Evolutionary conservation across 64 coral and sea anemone genomes (phyloP), one percentile per base, ranked within the genome.

Genomic region (Stylophora pistillata): DNA sequence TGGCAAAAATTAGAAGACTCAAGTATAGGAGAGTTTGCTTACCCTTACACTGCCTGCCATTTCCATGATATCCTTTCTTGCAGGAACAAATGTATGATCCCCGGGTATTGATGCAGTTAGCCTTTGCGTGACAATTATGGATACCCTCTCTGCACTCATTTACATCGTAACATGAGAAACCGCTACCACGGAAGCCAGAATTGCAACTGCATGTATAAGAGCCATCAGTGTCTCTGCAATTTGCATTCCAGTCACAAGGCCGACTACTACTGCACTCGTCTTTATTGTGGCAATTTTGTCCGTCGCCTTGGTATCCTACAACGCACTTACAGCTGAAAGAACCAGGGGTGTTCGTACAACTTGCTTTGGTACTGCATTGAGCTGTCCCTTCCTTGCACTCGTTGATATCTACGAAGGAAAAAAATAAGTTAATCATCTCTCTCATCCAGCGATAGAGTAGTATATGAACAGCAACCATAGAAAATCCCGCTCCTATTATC

Each of bases 81-180:
- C 85, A 86, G 6, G 62, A 73, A 31, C 84, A 86, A 10, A n/a
- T 29, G 53, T 74, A 87, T 9, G 55, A 74, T 13, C 85, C 85
- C 29, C 27, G 0, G 2, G 66, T 87, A 32, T 87, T 87, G 0
- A 15, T 13, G 20, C 85, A 87, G 26, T n/a, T 15, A 13, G 85
- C 66, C 26, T 87, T 31, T 18, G 15, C 3, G n/a, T 73, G 69
- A 17, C 85, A 87, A 11, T 74, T 32, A 30, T 87, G 15, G 33
- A 33, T 30, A 58, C n/a, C 76, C 55, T 4, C 29, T 80, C 1
- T 13, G 30, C 85, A 87, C 72, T 87, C 85, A 28, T 87, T 53
- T 12, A 74, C 1, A 56, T 87, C 85, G 37, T 0, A 30, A 87
- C 85, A 74, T 25, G 21, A 2, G 16, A 53, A 32, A 16, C 56